Percentiles rank a stretch among this genome's conserved stretches.
phyloP scores from a whole-genome alignment of 2,113 vertebrate species.

The Sclerurus mexicanus region DNA sequence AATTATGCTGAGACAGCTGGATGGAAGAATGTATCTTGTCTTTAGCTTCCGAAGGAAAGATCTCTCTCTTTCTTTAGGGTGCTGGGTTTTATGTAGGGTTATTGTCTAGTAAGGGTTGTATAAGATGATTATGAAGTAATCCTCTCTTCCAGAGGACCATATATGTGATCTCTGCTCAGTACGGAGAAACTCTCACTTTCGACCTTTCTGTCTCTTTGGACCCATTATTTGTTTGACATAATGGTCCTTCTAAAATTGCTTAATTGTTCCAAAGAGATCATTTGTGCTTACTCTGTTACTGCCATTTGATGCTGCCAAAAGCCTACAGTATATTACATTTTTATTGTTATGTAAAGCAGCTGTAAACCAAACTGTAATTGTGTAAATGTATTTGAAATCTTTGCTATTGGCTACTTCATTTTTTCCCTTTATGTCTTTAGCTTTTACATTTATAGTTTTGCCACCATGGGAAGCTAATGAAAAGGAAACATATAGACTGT shows the following conservation, averaged over 20 bases:
- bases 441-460: not conserved
- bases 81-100: not conserved
- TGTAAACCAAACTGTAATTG: not conserved
- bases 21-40: not conserved
- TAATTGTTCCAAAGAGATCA: conserved; percentile 35
- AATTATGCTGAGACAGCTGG: not conserved
- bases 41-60: not conserved
- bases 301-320: conserved; percentile 5
- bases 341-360: conserved; percentile 45
- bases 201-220: conserved; percentile 11
- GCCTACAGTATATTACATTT: conserved; percentile 9
- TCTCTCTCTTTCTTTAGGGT: not conserved
- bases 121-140: not conserved
- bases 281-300: not conserved
- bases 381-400: conserved; percentile 14
- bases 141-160: not conserved
- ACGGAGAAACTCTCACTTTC: not conserved
- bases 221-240: not conserved
- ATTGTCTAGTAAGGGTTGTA: not conserved
- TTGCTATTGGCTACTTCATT: conserved; percentile 15
- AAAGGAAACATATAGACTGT: not conserved
- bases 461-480: conserved; percentile 35
- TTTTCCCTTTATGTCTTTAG: not conserved
- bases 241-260: not conserved
- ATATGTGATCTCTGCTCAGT: not conserved